A percentile compares a stretch with the other conserved stretches of the same genome.
phyloP scores from a whole-genome alignment of 2,113 vertebrate genomes.

The Muntiacus muntjak region DNA sequence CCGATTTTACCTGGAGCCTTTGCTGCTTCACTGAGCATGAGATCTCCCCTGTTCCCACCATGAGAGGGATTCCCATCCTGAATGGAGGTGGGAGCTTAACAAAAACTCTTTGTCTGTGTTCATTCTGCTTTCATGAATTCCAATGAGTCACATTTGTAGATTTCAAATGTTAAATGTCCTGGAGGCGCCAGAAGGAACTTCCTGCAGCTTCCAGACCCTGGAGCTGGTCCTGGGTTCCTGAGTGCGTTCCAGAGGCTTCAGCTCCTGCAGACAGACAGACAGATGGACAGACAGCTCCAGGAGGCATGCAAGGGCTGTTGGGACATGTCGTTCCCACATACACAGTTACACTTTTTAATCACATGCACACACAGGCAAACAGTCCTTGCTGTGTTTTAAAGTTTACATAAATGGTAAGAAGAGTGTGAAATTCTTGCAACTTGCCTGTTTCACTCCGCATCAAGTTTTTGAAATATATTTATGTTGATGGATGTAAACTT shows the following conservation, averaged over 20 bases:
- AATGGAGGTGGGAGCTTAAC: fast-evolving
- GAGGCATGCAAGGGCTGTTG: fast-evolving
- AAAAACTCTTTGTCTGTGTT: not conserved
- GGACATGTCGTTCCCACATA: fast-evolving
- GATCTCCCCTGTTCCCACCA: fast-evolving
- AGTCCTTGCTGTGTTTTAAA: fast-evolving
- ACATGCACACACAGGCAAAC: fast-evolving
- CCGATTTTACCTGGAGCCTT: fast-evolving
- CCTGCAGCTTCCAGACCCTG: not conserved
- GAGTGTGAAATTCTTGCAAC: fast-evolving
- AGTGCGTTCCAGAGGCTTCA: fast-evolving
- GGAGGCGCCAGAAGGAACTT: fast-evolving
- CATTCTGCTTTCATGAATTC: not conserved
- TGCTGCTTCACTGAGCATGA: fast-evolving
- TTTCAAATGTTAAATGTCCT: fast-evolving
- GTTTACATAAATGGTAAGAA: fast-evolving
- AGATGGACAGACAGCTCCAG: not conserved
- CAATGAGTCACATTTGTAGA: fast-evolving
- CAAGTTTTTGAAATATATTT: fast-evolving
- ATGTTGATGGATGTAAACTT: fast-evolving
- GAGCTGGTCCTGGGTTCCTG: not conserved
- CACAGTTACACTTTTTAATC: fast-evolving
- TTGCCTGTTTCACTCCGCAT: not conserved
- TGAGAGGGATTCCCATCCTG: fast-evolving
- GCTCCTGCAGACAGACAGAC: not conserved